Percentiles rank a stretch among this genome's conserved stretches.
phyloP scores from a whole-genome alignment of 35 echinoderm and acorn worm genomes.

The Apostichopus parvimensis region DNA sequence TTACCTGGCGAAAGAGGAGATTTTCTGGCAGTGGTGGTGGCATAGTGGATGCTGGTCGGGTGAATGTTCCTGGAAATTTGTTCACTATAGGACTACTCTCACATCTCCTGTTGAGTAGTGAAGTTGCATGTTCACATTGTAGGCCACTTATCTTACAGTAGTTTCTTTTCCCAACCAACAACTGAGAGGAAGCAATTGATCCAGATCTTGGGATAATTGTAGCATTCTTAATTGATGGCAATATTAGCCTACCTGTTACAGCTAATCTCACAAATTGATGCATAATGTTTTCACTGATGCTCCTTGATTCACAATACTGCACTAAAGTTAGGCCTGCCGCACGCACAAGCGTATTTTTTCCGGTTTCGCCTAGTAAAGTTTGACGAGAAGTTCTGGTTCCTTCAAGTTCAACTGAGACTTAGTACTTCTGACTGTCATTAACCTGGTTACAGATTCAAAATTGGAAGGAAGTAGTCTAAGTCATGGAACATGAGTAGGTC shows the following conservation, averaged over 20 bases:
- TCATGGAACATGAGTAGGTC: too few species aligned
- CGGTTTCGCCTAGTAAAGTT: too few species aligned
- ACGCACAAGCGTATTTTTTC: too few species aligned
- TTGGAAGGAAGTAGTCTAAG: too few species aligned
- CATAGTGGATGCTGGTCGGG: not conserved
- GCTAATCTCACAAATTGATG: not conserved
- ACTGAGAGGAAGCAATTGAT: not conserved
- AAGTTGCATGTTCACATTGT: not conserved
- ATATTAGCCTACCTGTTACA: not conserved
- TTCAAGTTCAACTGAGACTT: too few species aligned
- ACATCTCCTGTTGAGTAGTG: not conserved
- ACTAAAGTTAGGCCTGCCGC: too few species aligned
- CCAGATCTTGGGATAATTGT: not conserved
- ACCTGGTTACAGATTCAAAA: too few species aligned
- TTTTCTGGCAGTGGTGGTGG: slow-evolving; percentile 53
- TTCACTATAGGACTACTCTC: not conserved
- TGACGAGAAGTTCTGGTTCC: too few species aligned
- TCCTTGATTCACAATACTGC: too few species aligned
- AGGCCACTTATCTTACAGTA: not conserved
- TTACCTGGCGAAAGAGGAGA: slow-evolving; percentile 40
- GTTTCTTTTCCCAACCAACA: not conserved
- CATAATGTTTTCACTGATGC: not conserved
- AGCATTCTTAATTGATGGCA: not conserved
- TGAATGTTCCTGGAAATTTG: not conserved
- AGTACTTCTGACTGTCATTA: too few species aligned